Conservation (phyloP, 2,113 vertebrate species). For the Lipophrys pholis region DNA sequence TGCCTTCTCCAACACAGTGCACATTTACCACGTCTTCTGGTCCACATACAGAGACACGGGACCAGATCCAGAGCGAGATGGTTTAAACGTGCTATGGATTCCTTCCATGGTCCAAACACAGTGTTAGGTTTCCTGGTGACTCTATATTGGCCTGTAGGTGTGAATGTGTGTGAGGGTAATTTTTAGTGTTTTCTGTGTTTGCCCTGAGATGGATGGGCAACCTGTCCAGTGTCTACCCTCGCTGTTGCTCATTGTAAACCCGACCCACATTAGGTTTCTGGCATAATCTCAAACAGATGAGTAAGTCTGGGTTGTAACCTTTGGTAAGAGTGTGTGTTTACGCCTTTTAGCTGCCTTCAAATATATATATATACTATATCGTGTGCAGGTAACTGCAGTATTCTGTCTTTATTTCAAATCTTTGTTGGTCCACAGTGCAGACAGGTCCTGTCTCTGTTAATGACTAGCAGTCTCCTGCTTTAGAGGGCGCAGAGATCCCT, state of each 20-base stretch:
- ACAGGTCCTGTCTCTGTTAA: constrained; percentile 51
- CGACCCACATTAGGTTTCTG: not conserved
- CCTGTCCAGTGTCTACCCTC: too few relatives aligned
- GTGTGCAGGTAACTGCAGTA: constrained; percentile 38
- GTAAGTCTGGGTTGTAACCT: constrained; percentile 13
- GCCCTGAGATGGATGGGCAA: too few relatives aligned
- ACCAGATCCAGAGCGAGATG: too few relatives aligned
- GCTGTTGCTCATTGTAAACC: not conserved
- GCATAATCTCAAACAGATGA: not conserved
- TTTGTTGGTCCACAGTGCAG: constrained; percentile 32
- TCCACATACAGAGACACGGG: too few relatives aligned
- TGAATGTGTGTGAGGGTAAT: too few relatives aligned
- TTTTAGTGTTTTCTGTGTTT: too few relatives aligned
- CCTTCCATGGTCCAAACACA: too few relatives aligned
- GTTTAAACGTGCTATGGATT: too few relatives aligned
- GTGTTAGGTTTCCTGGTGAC: too few relatives aligned
- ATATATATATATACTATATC: not conserved
- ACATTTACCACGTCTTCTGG: too few relatives aligned
- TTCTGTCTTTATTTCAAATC: constrained; percentile 41
- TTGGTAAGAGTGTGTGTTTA: constrained; percentile 6
- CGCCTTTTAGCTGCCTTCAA: constrained; percentile 2
- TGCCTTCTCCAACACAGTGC: too few relatives aligned
- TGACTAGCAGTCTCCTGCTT: constrained; percentile 46
- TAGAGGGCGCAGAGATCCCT: constrained; percentile 35
- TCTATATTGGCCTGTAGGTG: too few relatives aligned